These are phyloP conservation scores for Poecile montanus DNA, from an alignment of 2,797 vertebrate species.

Conservation along the genomic window DNA sequence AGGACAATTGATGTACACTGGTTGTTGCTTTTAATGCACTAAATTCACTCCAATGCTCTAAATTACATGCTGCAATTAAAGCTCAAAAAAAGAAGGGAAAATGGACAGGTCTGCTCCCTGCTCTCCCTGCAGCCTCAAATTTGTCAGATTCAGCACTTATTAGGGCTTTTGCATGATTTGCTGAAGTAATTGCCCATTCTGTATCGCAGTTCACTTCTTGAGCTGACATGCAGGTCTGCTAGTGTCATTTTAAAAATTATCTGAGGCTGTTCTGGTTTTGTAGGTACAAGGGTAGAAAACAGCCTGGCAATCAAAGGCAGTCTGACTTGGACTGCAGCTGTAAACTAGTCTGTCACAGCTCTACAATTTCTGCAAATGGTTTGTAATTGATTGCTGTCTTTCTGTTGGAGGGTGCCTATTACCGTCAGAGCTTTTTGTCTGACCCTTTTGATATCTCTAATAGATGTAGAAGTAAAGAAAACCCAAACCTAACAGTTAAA, in stretches of 20 bases:
- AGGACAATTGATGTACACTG: not conserved
- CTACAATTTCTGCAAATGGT: constrained; percentile 76
- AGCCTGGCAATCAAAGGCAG: constrained; percentile 58
- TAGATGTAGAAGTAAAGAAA: not conserved
- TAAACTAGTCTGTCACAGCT: constrained; percentile 70
- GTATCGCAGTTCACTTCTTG: not conserved
- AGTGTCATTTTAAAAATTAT: constrained; percentile 6
- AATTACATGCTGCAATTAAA: not conserved
- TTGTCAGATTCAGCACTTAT: not conserved
- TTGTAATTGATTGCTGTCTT: constrained; percentile 77
- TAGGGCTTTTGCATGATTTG: not conserved
- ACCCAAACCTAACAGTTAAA: not conserved
- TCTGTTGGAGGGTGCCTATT: constrained; percentile 76
- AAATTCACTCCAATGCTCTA: not conserved
- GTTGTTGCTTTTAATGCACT: not conserved
- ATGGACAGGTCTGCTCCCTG: not conserved
- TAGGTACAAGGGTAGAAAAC: constrained; percentile 18
- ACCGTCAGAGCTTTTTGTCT: constrained; percentile 76
- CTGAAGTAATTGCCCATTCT: not conserved
- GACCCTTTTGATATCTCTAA: constrained; percentile 57
- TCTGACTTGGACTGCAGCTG: constrained; percentile 70
- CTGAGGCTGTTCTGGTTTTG: constrained; percentile 38
- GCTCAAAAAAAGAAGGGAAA: not conserved
- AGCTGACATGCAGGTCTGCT: constrained; percentile 19
- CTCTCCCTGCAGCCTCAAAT: not conserved